Conservation (phyloP, 1,140 invertebrate genomes). For the Arion vulgaris region DNA sequence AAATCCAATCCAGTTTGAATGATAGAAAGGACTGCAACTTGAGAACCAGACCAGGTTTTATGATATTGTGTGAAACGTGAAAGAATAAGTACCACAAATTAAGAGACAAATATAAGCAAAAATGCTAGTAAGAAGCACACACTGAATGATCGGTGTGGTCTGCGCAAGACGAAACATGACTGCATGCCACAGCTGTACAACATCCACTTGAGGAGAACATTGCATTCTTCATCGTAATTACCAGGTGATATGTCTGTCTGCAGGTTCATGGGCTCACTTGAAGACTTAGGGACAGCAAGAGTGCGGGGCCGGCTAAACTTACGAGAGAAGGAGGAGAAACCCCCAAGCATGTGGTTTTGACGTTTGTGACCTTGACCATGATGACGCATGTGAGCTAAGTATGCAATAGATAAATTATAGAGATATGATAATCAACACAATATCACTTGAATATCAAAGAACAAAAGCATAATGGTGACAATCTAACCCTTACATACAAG, state of each 20-base stretch:
- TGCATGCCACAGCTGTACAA: not conserved
- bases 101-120: not conserved
- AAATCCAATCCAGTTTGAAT: too few species aligned
- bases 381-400: too few species aligned
- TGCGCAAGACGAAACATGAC: not conserved
- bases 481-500: too few species aligned
- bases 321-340: constrained; percentile 58
- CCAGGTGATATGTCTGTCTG: constrained; percentile 71
- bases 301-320: constrained; percentile 63
- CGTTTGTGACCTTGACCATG: constrained; percentile 29
- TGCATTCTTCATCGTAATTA: constrained; percentile 40
- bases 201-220: not conserved
- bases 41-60: too few species aligned
- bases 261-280: constrained; percentile 70
- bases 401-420: too few species aligned
- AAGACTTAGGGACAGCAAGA: constrained; percentile 65
- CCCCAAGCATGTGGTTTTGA: constrained; percentile 34
- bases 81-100: too few species aligned
- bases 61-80: not conserved
- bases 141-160: not conserved
- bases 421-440: too few species aligned
- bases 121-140: too few species aligned
- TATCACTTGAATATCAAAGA: too few species aligned
- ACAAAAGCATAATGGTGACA: too few species aligned
- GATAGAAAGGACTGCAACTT: too few species aligned